A percentile compares a stretch with the other conserved stretches of the same genome.
phyloP scores from a whole-genome alignment of 35 echinoderm and acorn worm genomes.

The Strongylocentrotus purpuratus region DNA sequence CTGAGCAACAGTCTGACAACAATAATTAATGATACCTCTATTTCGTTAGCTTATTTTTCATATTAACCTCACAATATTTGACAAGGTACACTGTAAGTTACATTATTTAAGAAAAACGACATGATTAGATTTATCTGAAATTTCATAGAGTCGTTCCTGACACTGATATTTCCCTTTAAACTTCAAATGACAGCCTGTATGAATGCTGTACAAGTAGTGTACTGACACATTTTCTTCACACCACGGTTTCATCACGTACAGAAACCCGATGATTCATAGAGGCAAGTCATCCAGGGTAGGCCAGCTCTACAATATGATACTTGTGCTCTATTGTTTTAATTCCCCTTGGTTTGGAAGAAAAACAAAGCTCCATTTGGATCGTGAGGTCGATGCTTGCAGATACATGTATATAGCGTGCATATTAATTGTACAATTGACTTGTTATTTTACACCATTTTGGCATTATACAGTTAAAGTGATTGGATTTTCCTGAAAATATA shows the following conservation, averaged over 20 bases:
- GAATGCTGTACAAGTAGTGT: background rate
- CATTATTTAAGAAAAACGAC: no score
- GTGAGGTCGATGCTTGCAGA: background rate
- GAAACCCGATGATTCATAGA: background rate
- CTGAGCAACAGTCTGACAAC: no score
- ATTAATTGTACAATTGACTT: background rate
- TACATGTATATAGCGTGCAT: background rate
- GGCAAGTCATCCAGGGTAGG: background rate
- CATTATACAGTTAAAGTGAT: background rate
- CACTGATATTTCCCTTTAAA: background rate
- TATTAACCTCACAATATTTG: no score
- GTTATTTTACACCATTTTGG: background rate
- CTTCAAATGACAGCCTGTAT: background rate
- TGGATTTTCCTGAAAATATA: background rate
- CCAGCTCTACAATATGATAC: background rate
- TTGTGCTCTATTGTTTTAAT: background rate
- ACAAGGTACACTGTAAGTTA: no score
- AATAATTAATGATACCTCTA: no score
- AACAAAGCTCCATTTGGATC: background rate
- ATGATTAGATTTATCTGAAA: no score
- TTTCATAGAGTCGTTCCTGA: no score
- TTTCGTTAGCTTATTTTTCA: no score
- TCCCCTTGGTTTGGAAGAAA: background rate
- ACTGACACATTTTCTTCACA: background rate
- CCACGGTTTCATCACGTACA: background rate